Percentiles rank a stretch among this genome's conserved stretches.
phyloP scores from a whole-genome alignment of 2,888 invertebrate species.

The Epistrophella euchroma region DNA sequence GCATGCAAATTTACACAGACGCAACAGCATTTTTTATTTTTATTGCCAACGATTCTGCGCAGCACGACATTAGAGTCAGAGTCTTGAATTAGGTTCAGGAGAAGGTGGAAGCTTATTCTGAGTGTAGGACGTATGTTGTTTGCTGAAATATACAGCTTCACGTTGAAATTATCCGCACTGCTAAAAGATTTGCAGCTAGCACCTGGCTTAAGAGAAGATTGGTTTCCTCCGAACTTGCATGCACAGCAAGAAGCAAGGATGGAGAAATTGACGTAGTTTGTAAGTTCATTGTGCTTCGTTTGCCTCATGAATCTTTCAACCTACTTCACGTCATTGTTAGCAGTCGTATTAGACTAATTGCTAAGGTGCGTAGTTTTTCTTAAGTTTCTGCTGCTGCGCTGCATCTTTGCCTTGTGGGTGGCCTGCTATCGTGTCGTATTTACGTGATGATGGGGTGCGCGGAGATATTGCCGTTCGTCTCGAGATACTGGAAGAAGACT shows the following conservation, averaged over 20 bases:
- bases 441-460: neutral
- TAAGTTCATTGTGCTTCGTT: conserved; percentile 33
- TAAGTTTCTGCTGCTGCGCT: conserved; percentile 26
- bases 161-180: conserved; percentile 42
- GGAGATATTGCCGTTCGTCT: neutral
- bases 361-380: conserved; percentile 64
- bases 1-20: conserved; percentile 50
- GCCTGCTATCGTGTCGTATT: neutral
- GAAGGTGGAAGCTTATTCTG: conserved; percentile 51
- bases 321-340: conserved; percentile 72
- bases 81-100: conserved; percentile 2
- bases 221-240: neutral
- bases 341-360: conserved; percentile 72
- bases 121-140: conserved; percentile 53
- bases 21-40: conserved; percentile 43
- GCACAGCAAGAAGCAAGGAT: conserved; percentile 35
- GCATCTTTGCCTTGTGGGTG: conserved; percentile 55
- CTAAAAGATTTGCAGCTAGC: conserved; percentile 43
- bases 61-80: conserved; percentile 34
- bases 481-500: conserved; percentile 8
- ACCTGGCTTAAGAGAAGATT: conserved; percentile 35
- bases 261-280: conserved; percentile 8
- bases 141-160: conserved; percentile 26
- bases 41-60: conserved; percentile 46
- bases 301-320: conserved; percentile 71